A percentile compares a stretch with the other conserved stretches of the same genome.
phyloP scores from a whole-genome alignment of 2,113 vertebrate species.

The Cariama cristata region DNA sequence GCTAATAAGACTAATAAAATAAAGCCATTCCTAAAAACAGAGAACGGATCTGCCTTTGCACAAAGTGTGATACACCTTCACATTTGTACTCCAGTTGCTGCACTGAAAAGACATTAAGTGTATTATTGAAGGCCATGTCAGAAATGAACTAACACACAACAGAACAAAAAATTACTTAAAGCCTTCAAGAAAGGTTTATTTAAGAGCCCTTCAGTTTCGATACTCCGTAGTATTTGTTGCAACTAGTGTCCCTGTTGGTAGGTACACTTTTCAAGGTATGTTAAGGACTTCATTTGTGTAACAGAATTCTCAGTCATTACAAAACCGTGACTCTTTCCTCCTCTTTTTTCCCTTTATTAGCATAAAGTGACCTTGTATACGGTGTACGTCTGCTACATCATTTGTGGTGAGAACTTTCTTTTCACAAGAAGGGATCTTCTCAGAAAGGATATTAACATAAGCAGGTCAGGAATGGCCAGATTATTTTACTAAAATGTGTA shows the following conservation, averaged over 20 bases:
- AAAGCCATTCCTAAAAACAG: not conserved
- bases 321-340: not conserved
- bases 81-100: not conserved
- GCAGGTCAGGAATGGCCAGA: not conserved
- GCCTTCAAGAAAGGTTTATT: not conserved
- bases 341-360: not conserved
- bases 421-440: not conserved
- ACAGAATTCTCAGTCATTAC: not conserved
- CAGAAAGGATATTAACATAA: not conserved
- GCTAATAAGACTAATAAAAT: not conserved
- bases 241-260: not conserved
- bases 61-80: not conserved
- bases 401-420: not conserved
- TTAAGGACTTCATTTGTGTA: not conserved
- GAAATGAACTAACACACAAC: not conserved
- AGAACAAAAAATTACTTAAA: not conserved
- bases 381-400: rapidly evolving
- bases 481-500: not conserved
- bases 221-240: not conserved
- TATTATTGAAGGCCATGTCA: not conserved
- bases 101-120: not conserved
- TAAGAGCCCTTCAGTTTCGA: not conserved
- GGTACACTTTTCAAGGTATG: not conserved
- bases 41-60: not conserved
- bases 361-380: not conserved